Percentiles rank a stretch among this genome's conserved stretches.
These are phyloP conservation scores for Malthinus seriepunctatus DNA, from an alignment of 2,888 invertebrate genomes.

Conservation along the genomic window DNA sequence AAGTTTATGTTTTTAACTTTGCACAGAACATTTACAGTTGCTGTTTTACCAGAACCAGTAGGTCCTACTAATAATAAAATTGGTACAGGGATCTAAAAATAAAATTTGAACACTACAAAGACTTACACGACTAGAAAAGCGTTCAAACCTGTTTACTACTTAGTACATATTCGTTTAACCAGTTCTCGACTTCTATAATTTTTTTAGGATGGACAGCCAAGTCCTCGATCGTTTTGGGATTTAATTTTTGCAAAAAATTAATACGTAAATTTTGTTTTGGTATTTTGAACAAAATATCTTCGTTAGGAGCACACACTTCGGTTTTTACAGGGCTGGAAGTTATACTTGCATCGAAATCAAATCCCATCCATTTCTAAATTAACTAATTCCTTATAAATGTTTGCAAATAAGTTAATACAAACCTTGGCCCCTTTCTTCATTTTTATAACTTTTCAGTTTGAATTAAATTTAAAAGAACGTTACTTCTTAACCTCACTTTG, in stretches of 20 bases:
- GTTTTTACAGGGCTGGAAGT: no score
- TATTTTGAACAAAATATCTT: no score
- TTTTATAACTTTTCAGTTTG: background rate
- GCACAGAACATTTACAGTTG: conserved; percentile 69
- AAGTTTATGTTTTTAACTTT: conserved; percentile 62
- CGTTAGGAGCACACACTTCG: no score
- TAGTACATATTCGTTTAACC: conserved; percentile 57
- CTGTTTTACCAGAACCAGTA: conserved; percentile 83
- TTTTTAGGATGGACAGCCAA: conserved; percentile 77
- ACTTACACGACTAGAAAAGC: background rate
- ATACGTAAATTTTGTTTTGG: conserved; percentile 8
- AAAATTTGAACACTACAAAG: background rate
- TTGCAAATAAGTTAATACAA: background rate
- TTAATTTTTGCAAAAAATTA: conserved; percentile 66
- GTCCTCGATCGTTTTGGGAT: conserved; percentile 63
- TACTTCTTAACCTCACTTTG: background rate
- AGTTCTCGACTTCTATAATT: conserved; percentile 70
- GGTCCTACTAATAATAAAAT: conserved; percentile 80
- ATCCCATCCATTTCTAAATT: conserved; percentile 37
- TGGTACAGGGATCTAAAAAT: conserved; percentile 50
- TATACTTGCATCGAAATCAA: conserved; percentile 25
- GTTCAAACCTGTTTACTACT: background rate
- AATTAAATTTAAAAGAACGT: background rate
- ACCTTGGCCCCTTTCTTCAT: conserved; percentile 10
- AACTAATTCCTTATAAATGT: background rate